Evolutionary conservation across 2,797 vertebrate species (phyloP).

Genomic region (Propithecus perrieri): DNA sequence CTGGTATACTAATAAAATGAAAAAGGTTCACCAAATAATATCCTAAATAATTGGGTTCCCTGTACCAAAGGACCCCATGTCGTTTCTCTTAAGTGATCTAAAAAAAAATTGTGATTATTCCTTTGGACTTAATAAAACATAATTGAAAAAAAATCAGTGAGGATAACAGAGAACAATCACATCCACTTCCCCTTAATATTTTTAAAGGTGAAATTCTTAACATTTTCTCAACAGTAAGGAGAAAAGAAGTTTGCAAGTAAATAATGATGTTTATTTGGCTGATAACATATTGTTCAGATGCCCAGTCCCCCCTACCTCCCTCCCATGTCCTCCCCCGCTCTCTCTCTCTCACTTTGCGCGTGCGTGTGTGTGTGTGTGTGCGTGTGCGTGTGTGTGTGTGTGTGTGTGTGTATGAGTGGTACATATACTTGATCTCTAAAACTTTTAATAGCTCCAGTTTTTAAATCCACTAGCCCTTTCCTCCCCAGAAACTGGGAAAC

Average conservation of each 20-base stretch:
- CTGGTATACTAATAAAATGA: slow-evolving; percentile 86
- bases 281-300: slow-evolving; percentile 60
- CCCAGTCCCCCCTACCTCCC: neutral
- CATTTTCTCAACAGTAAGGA: slow-evolving; percentile 59
- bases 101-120: slow-evolving; percentile 83
- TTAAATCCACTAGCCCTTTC: slow-evolving; percentile 70
- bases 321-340: too few relatives aligned
- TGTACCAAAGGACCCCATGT: slow-evolving; percentile 84
- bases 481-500: slow-evolving; percentile 79
- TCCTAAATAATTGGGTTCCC: slow-evolving; percentile 86
- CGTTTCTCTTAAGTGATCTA: slow-evolving; percentile 83
- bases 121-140: slow-evolving; percentile 86
- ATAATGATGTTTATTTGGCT: slow-evolving; percentile 66
- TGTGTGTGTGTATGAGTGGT: neutral
- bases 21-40: slow-evolving; percentile 84
- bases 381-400: slow-evolving; percentile 16
- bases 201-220: slow-evolving; percentile 81
- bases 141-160: slow-evolving; percentile 83
- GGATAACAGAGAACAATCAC: slow-evolving; percentile 67
- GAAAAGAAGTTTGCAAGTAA: slow-evolving; percentile 73
- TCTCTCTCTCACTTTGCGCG: fast-evolving
- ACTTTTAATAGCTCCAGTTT: slow-evolving; percentile 79
- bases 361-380: neutral
- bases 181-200: slow-evolving; percentile 73
- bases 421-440: slow-evolving; percentile 70